phyloP scores from a whole-genome alignment of 1,140 invertebrate species.

The Charaxes varanes region DNA sequence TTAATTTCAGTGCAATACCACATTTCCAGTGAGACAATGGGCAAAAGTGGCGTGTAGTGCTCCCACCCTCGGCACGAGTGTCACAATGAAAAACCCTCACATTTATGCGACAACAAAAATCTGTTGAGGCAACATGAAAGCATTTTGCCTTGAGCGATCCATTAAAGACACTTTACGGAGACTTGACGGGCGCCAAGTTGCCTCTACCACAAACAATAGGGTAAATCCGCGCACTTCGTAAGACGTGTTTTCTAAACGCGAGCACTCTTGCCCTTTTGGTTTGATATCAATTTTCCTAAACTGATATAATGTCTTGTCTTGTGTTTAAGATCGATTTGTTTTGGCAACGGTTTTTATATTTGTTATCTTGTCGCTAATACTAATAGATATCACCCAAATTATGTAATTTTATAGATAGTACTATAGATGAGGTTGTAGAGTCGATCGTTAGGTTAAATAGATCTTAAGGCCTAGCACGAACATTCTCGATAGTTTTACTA shows the following conservation, averaged over 20 bases:
- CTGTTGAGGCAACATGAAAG: slow-evolving; percentile 57
- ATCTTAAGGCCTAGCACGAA: too few relatives aligned
- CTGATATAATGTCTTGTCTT: too few relatives aligned
- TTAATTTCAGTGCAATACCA: slow-evolving; percentile 19
- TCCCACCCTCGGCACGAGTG: slow-evolving; percentile 30
- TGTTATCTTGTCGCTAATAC: too few relatives aligned
- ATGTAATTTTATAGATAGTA: too few relatives aligned
- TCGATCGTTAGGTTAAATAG: too few relatives aligned
- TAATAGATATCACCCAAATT: too few relatives aligned
- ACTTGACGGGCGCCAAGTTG: slow-evolving; percentile 49
- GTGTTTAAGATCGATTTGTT: slow-evolving; percentile 36
- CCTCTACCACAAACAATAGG: slow-evolving; percentile 37
- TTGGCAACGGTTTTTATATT: too few relatives aligned
- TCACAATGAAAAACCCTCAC: slow-evolving; percentile 54
- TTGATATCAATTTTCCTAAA: too few relatives aligned
- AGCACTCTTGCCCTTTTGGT: slow-evolving; percentile 32
- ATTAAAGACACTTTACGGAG: slow-evolving; percentile 65
- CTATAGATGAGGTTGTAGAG: too few relatives aligned
- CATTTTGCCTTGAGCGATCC: slow-evolving; percentile 52
- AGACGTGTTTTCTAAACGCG: slow-evolving; percentile 9
- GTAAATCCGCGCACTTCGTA: slow-evolving; percentile 23
- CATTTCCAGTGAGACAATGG: slow-evolving; percentile 17
- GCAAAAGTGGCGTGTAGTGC: slow-evolving; percentile 29
- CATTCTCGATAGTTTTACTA: too few relatives aligned
- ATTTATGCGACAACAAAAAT: slow-evolving; percentile 60